Evolutionary conservation across 2,888 invertebrate species (phyloP), one percentile per base, ranked within the genome.

Genomic region (Phanerotoma sp.): DNA sequence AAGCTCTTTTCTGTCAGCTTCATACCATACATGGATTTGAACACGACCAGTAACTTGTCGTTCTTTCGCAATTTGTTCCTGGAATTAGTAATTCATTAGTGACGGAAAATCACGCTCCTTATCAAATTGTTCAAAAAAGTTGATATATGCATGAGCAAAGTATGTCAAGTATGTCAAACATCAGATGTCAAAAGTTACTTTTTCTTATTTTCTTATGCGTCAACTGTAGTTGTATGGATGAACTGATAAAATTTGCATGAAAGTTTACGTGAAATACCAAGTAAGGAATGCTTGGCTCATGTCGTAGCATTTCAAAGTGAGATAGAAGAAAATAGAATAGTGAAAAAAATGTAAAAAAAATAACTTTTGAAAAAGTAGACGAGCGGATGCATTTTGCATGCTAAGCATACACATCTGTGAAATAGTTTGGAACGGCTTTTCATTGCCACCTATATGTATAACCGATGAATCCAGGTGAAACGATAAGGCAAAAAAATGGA

Each of bases 21-120:
- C 90, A 80, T 93, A 93, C 87, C 90, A 92, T 51, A 94, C 88
- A 75, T 94, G 93, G 62, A 95, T 84, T 78, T 93, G 92, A 32
- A 94, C 86, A 18, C 93, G 84, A 38, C 92, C 92, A 21, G 86
- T 84, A 54, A 88, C 86, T 64, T 85, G 86, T 60, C 88, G 85
- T 77, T 91, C 89, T 57, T 86, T 83, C n/a, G 84, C 84, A 61
- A 86, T 78, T 81, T 87, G 87, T 74, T 87, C 87, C 87, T 87
- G 76, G 49, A 78, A 77, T 40, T 25, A 28, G 38, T 33, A n/a
- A 37, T 30, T 10, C 9, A 38, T 32, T 25, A 49, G 13, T 46
- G 16, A n/a, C n/a, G n/a, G n/a, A n/a, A n/a, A n/a, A n/a, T n/a
- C n/a, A n/a, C n/a, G n/a, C n/a, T n/a, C n/a, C n/a, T n/a, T n/a